Evolutionary conservation across 2,888 invertebrate genomes (phyloP).

Genomic region (Leptopilina myrica): DNA sequence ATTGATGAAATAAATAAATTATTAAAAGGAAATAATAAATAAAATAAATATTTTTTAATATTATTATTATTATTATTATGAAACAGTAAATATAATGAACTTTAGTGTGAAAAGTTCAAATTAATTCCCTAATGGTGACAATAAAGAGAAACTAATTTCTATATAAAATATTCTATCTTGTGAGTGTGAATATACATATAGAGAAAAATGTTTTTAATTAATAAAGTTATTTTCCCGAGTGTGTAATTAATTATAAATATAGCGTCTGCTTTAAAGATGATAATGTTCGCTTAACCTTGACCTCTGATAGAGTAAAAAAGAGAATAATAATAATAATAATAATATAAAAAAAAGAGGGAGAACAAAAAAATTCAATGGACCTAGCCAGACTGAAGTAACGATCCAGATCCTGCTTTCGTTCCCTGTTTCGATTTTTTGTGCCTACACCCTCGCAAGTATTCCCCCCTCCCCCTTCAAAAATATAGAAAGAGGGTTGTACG

Average conservation of each 20-base stretch:
- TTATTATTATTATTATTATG: too few species aligned
- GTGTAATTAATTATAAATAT: background rate
- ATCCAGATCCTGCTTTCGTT: constrained; percentile 57
- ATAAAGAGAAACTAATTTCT: too few species aligned
- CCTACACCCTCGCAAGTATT: constrained; percentile 45
- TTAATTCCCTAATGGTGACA: too few species aligned
- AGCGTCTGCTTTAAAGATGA: background rate
- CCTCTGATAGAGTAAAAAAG: background rate
- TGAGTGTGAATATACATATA: too few species aligned
- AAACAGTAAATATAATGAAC: too few species aligned
- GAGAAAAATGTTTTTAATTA: background rate
- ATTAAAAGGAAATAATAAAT: too few species aligned
- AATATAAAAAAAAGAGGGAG: background rate
- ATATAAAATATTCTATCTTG: too few species aligned
- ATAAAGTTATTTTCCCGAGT: background rate
- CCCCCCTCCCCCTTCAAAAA: constrained; percentile 39
- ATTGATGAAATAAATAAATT: too few species aligned
- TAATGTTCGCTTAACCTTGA: constrained; percentile 19
- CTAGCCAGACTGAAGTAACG: constrained; percentile 47
- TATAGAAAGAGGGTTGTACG: constrained; percentile 22
- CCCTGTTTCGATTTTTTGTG: constrained; percentile 42
- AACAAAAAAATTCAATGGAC: background rate
- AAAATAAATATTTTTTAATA: too few species aligned
- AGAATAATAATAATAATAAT: background rate
- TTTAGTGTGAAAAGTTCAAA: too few species aligned